Percentiles rank a stretch among this genome's conserved stretches.
Conservation (phyloP, 2,113 vertebrate genomes). For the Cairina moschata region DNA sequence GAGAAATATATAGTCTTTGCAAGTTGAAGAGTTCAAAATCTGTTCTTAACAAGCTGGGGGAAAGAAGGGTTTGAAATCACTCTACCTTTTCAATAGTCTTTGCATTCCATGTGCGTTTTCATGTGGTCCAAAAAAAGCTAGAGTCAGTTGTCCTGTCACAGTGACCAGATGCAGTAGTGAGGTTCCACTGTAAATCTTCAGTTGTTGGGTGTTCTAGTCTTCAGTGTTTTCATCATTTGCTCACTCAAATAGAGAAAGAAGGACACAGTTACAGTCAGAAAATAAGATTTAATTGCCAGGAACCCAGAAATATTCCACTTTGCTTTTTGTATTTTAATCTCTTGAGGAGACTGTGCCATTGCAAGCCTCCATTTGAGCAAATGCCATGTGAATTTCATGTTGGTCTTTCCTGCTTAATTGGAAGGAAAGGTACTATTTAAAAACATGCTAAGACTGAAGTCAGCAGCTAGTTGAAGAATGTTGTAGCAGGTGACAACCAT, state of each 20-base stretch:
- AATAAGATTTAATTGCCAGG: accelerated
- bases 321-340: too few species aligned
- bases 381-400: background rate
- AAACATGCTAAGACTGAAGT: accelerated
- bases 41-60: background rate
- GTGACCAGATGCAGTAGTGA: background rate
- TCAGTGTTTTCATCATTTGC: background rate
- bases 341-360: accelerated
- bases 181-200: background rate
- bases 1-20: background rate
- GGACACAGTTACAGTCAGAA: background rate
- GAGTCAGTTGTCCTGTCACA: too few species aligned
- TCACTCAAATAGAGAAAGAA: background rate
- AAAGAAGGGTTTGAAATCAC: background rate
- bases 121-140: accelerated
- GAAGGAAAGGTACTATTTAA: background rate
- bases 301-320: accelerated
- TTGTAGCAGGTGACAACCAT: accelerated
- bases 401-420: background rate
- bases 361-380: accelerated
- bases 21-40: background rate
- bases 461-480: background rate
- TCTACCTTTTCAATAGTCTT: background rate
- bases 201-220: accelerated
- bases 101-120: too few species aligned